phyloP scores from a whole-genome alignment of 2,797 vertebrate species.

The Hemibagrus guttatus region DNA sequence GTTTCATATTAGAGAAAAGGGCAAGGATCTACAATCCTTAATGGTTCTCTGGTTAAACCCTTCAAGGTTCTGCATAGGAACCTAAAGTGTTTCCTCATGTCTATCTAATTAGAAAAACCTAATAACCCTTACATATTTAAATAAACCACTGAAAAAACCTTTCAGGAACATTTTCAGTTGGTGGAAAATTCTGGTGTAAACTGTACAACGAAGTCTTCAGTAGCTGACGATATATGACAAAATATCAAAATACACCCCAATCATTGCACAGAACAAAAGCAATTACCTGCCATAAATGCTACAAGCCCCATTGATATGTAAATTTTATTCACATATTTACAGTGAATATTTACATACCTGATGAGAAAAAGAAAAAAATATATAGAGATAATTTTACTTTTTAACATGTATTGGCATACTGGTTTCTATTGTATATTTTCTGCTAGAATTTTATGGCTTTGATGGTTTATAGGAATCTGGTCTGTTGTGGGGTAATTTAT shows the following conservation, averaged over 20 bases:
- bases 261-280: not conserved
- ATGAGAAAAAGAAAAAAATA: not conserved
- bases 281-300: not conserved
- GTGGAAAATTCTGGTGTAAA: not conserved
- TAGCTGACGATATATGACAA: not conserved
- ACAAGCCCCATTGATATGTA: not conserved
- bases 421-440: not conserved
- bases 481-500: not conserved
- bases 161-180: not conserved
- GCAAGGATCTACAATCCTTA: not conserved
- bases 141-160: not conserved
- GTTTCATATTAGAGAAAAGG: conserved; percentile 3
- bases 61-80: not conserved
- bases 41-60: not conserved
- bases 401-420: not conserved
- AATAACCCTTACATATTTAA: not conserved
- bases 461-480: not conserved
- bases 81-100: not conserved
- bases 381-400: not conserved
- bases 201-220: not conserved
- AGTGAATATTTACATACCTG: not conserved
- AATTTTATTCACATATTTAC: no score
- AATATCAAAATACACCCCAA: not conserved
- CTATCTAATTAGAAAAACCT: not conserved
- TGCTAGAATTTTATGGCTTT: not conserved